Evolutionary conservation across 2,113 vertebrate genomes (phyloP), one percentile per base, ranked within the genome.

Genomic region (Oryzias celebensis): DNA sequence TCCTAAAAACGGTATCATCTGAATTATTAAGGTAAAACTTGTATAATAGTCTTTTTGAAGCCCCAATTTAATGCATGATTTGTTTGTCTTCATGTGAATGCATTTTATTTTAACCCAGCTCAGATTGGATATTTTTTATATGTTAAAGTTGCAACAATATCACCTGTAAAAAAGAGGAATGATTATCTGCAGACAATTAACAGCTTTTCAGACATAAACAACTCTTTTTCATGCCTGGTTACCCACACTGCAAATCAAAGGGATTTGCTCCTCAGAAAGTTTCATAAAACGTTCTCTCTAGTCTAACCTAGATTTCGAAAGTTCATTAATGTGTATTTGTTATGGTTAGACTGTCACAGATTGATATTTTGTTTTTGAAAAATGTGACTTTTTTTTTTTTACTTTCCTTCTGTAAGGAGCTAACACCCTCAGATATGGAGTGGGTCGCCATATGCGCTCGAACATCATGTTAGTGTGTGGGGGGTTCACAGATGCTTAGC

Each of bases 391-490:
- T 24, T 23, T 63, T 51, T 60, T 43, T 75, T 64, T 59, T 22
- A 72, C 64, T 70, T 77, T 71, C 46, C 67, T 47, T 4, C 20
- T 24, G 73, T 26, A 58, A 52, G 46, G 53, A 42, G 41, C 65
- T 59, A 60, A 24, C 43, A 45, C 62, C 74, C 2, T 23, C 46
- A 62, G 59, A 31, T n/a, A 14, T 20, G 54, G 65, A 60, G 53
- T 24, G 42, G 66, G 61, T n/a, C 42, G 12, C 20, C 26, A 23
- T 22, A 53, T 58, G 59, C 16, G 45, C 48, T 51, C 2, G 1
- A 42, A 14, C 58, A 61, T 17, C 23, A n/a, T 73, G 76, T 76
- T 54, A 62, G 47, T 63, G 59, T 81, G 63, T 62, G 75, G 63
- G 66, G 70, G 64, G 63, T 62, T 68, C 62, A 8, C 8, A 57